Evolutionary conservation across 1,140 invertebrate genomes (phyloP).

Genomic region (Rhopalosiphum padi): DNA sequence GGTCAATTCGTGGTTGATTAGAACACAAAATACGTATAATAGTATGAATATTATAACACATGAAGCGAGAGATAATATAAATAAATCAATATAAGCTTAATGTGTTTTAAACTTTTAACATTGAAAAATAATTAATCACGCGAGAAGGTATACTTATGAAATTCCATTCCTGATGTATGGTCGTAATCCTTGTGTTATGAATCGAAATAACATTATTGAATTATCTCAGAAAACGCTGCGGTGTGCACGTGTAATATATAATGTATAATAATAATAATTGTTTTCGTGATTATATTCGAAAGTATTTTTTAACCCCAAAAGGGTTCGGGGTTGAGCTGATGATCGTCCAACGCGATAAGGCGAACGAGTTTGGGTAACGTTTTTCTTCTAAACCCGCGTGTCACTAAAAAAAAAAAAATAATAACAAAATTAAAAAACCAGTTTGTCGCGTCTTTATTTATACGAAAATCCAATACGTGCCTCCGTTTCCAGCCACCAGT

Average conservation of each 20-base stretch:
- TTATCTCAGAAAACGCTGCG: neutral
- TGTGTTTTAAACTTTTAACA: neutral
- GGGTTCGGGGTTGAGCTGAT: neutral
- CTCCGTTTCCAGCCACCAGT: neutral
- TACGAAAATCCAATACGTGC: neutral
- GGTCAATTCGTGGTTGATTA: too few species aligned
- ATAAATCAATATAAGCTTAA: neutral
- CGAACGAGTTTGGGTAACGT: constrained; percentile 18
- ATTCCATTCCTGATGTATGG: neutral
- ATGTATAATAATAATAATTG: neutral
- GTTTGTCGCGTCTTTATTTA: neutral
- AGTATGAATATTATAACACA: neutral
- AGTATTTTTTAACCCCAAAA: neutral
- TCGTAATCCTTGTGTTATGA: neutral
- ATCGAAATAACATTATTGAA: neutral
- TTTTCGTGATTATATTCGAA: neutral
- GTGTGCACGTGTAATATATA: neutral
- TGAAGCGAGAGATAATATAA: neutral
- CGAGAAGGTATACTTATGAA: neutral
- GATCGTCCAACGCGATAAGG: neutral
- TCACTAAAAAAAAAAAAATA: neutral
- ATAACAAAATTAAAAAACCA: constrained; percentile 25
- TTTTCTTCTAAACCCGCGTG: neutral
- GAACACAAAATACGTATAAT: neutral
- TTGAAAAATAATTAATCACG: neutral